Conservation (phyloP, 2,888 invertebrate genomes). For the Malthinus seriepunctatus region DNA sequence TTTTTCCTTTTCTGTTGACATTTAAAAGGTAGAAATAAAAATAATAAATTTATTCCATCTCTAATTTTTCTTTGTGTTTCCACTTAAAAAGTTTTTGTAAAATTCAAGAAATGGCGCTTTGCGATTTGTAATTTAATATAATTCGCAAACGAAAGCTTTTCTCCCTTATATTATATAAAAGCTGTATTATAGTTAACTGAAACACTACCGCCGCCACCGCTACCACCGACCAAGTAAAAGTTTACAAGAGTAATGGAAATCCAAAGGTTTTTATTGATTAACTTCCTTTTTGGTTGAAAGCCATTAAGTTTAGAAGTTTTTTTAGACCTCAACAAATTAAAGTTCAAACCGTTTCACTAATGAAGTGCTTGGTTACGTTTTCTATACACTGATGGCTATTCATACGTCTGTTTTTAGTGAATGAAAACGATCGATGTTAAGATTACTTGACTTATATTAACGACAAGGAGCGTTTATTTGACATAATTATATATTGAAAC, state of each 20-base stretch:
- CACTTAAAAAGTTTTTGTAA: conserved; percentile 31
- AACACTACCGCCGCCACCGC: no score
- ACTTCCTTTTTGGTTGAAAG: conserved; percentile 46
- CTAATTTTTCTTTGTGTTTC: conserved; percentile 10
- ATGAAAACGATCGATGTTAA: conserved; percentile 17
- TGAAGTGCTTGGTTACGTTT: conserved; percentile 40
- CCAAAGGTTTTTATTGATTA: conserved; percentile 50
- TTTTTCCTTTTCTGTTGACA: no score
- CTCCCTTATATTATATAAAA: conserved; percentile 37
- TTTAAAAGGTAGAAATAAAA: no score
- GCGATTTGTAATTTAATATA: conserved; percentile 44
- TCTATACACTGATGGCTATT: conserved; percentile 17
- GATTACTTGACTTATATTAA: conserved; percentile 12
- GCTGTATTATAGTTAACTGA: conserved; percentile 37
- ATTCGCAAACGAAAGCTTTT: conserved; percentile 29
- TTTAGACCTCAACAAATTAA: conserved; percentile 45
- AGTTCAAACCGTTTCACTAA: conserved; percentile 45
- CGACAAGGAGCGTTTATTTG: conserved; percentile 5
- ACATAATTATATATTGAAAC: no score
- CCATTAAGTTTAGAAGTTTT: conserved; percentile 45
- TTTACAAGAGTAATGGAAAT: conserved; percentile 43
- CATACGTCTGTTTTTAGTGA: conserved; percentile 14
- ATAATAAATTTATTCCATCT: no score
- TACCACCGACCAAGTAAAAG: conserved; percentile 13
- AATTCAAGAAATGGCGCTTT: conserved; percentile 38